Evolutionary conservation across 2,888 invertebrate genomes (phyloP).

Genomic region (Habrosyne pyritoides): DNA sequence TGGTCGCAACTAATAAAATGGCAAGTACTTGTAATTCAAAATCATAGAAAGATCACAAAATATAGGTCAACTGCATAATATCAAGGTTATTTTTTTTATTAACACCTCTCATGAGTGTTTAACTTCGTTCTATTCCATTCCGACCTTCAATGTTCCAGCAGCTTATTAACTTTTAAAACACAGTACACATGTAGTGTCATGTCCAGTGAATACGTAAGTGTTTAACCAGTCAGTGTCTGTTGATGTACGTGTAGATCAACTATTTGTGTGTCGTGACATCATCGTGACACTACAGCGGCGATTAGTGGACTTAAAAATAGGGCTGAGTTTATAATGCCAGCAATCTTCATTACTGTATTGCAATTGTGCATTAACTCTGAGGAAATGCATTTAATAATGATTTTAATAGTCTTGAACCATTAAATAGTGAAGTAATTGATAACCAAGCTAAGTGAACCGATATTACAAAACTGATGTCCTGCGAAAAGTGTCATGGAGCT

Average conservation of each 20-base stretch:
- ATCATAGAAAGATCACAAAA: too few species aligned
- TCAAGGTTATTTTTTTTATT: not conserved
- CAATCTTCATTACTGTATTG: not conserved
- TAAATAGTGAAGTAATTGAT: not conserved
- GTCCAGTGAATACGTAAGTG: not conserved
- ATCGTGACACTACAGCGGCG: not conserved
- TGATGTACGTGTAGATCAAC: not conserved
- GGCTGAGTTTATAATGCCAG: not conserved
- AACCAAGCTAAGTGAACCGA: not conserved
- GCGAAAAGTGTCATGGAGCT: not conserved
- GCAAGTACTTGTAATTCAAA: too few species aligned
- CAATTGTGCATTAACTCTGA: not conserved
- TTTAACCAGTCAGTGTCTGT: not conserved
- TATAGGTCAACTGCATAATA: not conserved
- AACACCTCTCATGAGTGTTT: not conserved
- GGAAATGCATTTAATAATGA: not conserved
- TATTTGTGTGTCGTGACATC: not conserved
- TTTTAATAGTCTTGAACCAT: not conserved
- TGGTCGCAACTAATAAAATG: too few species aligned
- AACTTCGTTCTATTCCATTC: not conserved
- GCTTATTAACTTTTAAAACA: conserved; percentile 2
- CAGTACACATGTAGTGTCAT: not conserved
- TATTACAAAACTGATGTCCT: not conserved
- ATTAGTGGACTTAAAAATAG: not conserved
- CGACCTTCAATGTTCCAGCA: not conserved